These are phyloP conservation scores for Pollenia griseotomentosa DNA, from an alignment of 2,888 invertebrate genomes.

Conservation along the genomic window DNA sequence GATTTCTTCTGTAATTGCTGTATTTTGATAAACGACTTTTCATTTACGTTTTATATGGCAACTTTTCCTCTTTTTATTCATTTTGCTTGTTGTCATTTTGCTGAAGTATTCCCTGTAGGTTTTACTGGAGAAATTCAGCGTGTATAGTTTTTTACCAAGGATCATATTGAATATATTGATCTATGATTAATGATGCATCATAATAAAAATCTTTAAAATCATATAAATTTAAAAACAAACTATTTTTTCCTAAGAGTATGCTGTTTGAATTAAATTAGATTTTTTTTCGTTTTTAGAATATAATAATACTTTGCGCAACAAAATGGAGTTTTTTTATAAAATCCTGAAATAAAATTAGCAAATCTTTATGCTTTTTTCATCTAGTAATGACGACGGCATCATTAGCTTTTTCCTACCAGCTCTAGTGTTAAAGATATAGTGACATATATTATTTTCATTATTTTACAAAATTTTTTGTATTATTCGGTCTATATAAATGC, in stretches of 20 bases:
- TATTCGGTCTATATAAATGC: too few relatives aligned
- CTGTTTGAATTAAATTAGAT: neutral
- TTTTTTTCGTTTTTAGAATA: neutral
- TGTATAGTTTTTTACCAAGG: neutral
- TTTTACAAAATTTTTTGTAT: too few relatives aligned
- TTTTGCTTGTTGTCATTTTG: constrained; percentile 26
- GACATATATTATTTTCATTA: too few relatives aligned
- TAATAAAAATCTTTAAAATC: neutral
- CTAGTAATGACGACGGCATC: too few relatives aligned
- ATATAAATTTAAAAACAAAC: neutral
- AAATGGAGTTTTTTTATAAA: too few relatives aligned
- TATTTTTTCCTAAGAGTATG: neutral
- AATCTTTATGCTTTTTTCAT: too few relatives aligned
- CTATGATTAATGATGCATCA: constrained; percentile 42
- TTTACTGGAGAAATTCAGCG: constrained; percentile 10
- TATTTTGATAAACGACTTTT: constrained; percentile 54
- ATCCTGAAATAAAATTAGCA: too few relatives aligned
- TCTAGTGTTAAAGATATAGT: too few relatives aligned
- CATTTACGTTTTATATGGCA: constrained; percentile 4
- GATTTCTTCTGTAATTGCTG: constrained; percentile 41
- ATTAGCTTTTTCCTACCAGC: too few relatives aligned
- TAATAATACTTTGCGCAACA: neutral
- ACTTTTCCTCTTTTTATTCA: neutral
- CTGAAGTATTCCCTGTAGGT: constrained; percentile 13
- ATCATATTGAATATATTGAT: constrained; percentile 42